phyloP scores from a whole-genome alignment of 2,113 vertebrate genomes.

The Crotalus horridus region DNA sequence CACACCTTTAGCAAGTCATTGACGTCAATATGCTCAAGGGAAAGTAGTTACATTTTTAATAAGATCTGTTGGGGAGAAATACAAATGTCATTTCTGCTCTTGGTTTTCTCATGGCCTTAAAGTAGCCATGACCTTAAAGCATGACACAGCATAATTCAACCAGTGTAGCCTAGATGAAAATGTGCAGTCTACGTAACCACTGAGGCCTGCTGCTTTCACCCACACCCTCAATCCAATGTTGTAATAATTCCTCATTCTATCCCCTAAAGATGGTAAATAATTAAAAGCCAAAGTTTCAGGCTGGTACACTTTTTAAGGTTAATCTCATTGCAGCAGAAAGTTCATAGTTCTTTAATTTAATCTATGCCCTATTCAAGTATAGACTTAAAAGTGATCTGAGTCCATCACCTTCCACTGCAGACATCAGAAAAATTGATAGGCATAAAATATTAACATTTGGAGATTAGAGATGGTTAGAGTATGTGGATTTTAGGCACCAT shows the following conservation, averaged over 20 bases:
- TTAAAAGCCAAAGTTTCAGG: neutral
- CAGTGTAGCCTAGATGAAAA: neutral
- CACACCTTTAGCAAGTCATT: neutral
- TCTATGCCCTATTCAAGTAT: neutral
- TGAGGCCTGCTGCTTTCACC: neutral
- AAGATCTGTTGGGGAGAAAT: neutral
- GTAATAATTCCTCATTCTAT: neutral
- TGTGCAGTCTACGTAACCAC: neutral
- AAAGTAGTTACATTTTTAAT: neutral
- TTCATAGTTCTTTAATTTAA: neutral
- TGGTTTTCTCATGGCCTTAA: neutral
- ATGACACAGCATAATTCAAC: neutral
- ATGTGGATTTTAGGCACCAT: neutral
- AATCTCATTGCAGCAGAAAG: neutral
- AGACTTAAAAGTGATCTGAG: neutral
- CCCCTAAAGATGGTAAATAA: neutral
- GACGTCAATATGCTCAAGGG: neutral
- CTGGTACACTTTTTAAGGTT: neutral
- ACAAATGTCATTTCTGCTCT: neutral
- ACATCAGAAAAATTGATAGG: neutral
- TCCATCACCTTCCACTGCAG: neutral
- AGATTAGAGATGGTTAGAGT: neutral
- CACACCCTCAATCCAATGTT: neutral
- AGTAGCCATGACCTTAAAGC: neutral
- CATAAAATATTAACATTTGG: neutral